phyloP scores from a whole-genome alignment of 2,797 vertebrate species.

The Xiphorhynchus erythropygius region DNA sequence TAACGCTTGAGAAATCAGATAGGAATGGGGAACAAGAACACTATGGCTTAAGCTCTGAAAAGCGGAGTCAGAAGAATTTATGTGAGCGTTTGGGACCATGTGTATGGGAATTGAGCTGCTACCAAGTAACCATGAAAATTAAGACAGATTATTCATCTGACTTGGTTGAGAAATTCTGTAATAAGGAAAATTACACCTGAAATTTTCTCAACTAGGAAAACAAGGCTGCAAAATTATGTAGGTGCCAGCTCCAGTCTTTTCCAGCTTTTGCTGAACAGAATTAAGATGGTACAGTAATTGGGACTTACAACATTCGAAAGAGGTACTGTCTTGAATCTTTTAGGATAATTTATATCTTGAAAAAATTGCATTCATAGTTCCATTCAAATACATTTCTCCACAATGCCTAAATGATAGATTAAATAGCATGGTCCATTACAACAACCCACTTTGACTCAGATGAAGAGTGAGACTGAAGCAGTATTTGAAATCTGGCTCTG shows the following conservation, averaged over 20 bases:
- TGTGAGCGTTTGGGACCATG: neutral
- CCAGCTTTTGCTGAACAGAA: neutral
- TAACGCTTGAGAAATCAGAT: neutral
- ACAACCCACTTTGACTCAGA: neutral
- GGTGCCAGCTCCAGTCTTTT: neutral
- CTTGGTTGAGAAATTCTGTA: neutral
- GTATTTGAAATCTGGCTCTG: neutral
- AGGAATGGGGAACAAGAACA: neutral
- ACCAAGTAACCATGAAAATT: neutral
- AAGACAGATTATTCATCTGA: neutral
- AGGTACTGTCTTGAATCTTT: neutral
- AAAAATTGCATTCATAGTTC: neutral
- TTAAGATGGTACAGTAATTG: neutral
- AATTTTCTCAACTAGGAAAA: neutral
- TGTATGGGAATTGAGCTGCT: neutral
- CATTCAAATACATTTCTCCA: neutral
- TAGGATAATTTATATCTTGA: neutral
- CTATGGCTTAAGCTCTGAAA: neutral
- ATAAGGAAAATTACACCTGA: neutral
- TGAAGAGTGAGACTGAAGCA: neutral
- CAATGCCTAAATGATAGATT: neutral
- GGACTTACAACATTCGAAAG: neutral
- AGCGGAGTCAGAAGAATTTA: neutral
- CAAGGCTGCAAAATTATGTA: neutral
- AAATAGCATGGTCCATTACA: neutral